Percentiles rank a stretch among this genome's conserved stretches.
These are phyloP conservation scores for Larimichthys crocea DNA, from an alignment of 2,113 vertebrate species.

Conservation along the genomic window DNA sequence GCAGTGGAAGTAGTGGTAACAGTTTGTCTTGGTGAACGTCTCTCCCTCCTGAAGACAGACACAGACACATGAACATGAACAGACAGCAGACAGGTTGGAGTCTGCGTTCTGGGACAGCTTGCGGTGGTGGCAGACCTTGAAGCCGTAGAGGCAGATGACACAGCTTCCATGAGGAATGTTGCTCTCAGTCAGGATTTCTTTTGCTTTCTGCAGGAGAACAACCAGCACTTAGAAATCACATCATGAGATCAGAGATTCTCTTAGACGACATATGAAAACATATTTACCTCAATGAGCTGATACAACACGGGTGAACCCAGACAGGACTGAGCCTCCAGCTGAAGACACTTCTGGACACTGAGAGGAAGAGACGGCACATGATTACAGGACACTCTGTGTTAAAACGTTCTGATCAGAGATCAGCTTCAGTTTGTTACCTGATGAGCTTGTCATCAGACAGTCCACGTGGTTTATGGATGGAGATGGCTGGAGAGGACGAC, in stretches of 20 bases:
- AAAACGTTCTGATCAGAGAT: background rate
- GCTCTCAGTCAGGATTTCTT: slow-evolving; percentile 97
- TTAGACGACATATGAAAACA: background rate
- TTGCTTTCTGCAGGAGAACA: slow-evolving; percentile 88
- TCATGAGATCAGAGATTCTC: background rate
- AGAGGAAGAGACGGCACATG: background rate
- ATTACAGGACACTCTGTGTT: background rate
- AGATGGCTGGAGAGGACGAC: slow-evolving; percentile 80
- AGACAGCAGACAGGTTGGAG: too few relatives aligned
- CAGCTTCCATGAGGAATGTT: slow-evolving; percentile 97
- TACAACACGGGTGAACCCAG: slow-evolving; percentile 83
- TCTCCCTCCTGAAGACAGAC: slow-evolving; percentile 88
- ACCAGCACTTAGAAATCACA: background rate
- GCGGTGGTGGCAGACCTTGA: slow-evolving; percentile 78
- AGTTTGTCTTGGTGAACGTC: slow-evolving; percentile 92
- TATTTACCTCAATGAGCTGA: slow-evolving; percentile 85
- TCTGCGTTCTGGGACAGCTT: too few relatives aligned
- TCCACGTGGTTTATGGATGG: slow-evolving; percentile 90
- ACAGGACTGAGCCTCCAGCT: slow-evolving; percentile 81
- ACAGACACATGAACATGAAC: too few relatives aligned
- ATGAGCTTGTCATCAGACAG: slow-evolving; percentile 96
- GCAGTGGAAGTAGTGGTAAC: slow-evolving; percentile 98
- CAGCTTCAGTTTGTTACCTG: slow-evolving; percentile 79
- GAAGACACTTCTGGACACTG: slow-evolving; percentile 81
- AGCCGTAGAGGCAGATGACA: slow-evolving; percentile 95